Evolutionary conservation across 2,797 vertebrate genomes (phyloP).

Genomic region (Karalla daura): DNA sequence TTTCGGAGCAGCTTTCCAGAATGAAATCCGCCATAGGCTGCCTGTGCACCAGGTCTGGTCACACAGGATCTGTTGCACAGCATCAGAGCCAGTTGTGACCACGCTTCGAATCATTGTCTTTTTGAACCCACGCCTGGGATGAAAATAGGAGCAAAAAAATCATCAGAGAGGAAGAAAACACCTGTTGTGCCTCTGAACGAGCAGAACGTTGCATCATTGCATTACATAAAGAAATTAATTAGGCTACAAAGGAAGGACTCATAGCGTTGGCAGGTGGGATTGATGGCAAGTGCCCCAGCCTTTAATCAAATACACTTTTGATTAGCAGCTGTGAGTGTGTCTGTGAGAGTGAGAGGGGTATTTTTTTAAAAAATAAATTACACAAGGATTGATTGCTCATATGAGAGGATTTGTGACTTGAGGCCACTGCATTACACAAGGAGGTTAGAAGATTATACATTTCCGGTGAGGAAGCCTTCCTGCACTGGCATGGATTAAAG

Average conservation of each 20-base stretch:
- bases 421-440: background rate
- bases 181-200: background rate
- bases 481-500: background rate
- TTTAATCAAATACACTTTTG: background rate
- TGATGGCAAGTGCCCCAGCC: background rate
- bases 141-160: slow-evolving; percentile 2
- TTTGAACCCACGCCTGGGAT: background rate
- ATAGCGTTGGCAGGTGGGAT: no score
- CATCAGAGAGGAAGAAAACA: background rate
- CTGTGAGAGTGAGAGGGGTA: background rate
- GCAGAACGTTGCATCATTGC: background rate
- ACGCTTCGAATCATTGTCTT: background rate
- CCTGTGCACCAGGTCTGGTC: background rate
- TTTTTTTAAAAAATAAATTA: background rate
- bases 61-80: background rate
- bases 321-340: background rate
- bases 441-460: background rate
- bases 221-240: background rate
- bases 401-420: slow-evolving; percentile 13
- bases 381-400: background rate
- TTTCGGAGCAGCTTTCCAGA: slow-evolving; percentile 39
- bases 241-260: no score
- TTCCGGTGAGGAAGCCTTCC: background rate
- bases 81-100: background rate
- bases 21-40: slow-evolving; percentile 4